Conservation (phyloP, 2,888 invertebrate species). For the Drosophila tripunctata region DNA sequence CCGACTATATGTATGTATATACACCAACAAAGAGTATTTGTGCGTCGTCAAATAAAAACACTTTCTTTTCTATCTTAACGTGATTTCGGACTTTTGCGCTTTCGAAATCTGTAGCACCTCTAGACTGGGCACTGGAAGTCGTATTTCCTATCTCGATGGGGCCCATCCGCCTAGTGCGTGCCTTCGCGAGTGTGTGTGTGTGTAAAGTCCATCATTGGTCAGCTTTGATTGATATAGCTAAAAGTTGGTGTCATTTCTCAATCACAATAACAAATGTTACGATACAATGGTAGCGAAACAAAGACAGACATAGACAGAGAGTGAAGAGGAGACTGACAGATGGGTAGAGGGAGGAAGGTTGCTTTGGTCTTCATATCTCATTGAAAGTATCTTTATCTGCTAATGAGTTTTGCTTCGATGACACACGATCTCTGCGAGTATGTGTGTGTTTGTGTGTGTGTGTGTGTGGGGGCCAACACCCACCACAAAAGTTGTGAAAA, state of each 20-base stretch:
- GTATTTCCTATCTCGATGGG: slow-evolving; percentile 31
- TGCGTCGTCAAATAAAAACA: not conserved
- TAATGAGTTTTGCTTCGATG: slow-evolving; percentile 55
- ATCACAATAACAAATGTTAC: slow-evolving; percentile 12
- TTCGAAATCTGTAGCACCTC: slow-evolving; percentile 36
- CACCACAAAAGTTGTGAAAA: slow-evolving; percentile 69
- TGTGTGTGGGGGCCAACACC: slow-evolving; percentile 64
- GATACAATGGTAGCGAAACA: slow-evolving; percentile 17
- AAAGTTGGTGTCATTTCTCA: slow-evolving; percentile 40
- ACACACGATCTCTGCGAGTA: slow-evolving; percentile 51
- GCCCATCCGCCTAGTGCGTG: slow-evolving; percentile 28
- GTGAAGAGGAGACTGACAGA: not conserved
- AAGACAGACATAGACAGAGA: not conserved
- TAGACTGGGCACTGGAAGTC: slow-evolving; percentile 2
- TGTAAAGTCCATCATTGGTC: slow-evolving; percentile 36
- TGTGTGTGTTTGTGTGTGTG: not conserved
- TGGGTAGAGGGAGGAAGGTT: not conserved
- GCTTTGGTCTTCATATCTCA: slow-evolving; percentile 11
- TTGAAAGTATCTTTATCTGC: slow-evolving; percentile 45
- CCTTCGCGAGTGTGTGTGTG: slow-evolving; percentile 8
- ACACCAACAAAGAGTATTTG: slow-evolving; percentile 9
- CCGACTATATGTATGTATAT: too few relatives aligned
- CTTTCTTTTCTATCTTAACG: not conserved
- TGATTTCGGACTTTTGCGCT: slow-evolving; percentile 8
- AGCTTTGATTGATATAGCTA: slow-evolving; percentile 46